These are phyloP conservation scores for Morpho deidamia DNA, from an alignment of 2,888 invertebrate species.

Conservation along the genomic window DNA sequence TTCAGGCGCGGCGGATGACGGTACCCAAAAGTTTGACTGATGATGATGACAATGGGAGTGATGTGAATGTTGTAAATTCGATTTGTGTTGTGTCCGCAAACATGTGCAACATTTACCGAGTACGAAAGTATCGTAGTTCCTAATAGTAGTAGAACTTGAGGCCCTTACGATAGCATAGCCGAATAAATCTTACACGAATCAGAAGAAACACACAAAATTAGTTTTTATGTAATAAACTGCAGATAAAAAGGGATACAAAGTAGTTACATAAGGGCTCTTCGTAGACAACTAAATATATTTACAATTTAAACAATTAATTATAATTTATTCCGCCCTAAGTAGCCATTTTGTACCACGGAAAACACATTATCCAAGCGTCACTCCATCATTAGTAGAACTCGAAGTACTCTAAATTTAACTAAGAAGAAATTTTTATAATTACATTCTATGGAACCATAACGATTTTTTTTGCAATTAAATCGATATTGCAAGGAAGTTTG, in stretches of 20 bases:
- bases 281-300: too few relatives aligned
- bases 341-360: slow-evolving; percentile 11
- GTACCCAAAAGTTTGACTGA: slow-evolving; percentile 11
- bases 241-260: slow-evolving; percentile 5
- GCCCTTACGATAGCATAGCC: slow-evolving; percentile 14
- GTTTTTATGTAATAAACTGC: slow-evolving; percentile 1
- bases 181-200: slow-evolving; percentile 7
- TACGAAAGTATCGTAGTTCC: slow-evolving; percentile 14
- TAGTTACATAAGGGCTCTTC: not conserved
- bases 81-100: slow-evolving; percentile 67
- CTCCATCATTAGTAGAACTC: slow-evolving; percentile 19
- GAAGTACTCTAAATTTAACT: slow-evolving; percentile 14
- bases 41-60: slow-evolving; percentile 35
- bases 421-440: slow-evolving; percentile 14
- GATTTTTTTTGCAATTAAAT: not conserved
- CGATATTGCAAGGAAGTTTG: too few relatives aligned
- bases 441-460: slow-evolving; percentile 15
- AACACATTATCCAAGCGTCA: slow-evolving; percentile 16
- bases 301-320: too few relatives aligned
- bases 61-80: slow-evolving; percentile 43
- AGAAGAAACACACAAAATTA: slow-evolving; percentile 21
- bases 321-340: not conserved
- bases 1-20: slow-evolving; percentile 16
- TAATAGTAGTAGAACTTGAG: slow-evolving; percentile 7
- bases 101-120: slow-evolving; percentile 33